Conservation (phyloP, 2,888 invertebrate genomes). For the Zelleria hepariella region DNA sequence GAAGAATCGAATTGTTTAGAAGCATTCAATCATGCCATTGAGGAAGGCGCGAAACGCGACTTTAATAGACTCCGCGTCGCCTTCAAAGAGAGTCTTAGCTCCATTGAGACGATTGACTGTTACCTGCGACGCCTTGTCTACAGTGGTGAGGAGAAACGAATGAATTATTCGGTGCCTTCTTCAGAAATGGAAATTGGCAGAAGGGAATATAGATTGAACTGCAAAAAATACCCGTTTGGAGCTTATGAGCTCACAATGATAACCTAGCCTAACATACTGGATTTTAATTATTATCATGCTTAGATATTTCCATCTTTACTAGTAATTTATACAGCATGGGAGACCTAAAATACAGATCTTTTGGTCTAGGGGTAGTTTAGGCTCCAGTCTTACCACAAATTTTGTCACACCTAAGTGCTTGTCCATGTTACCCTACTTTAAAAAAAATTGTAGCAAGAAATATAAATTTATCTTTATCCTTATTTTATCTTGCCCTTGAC, state of each 20-base stretch:
- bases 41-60: constrained; percentile 62
- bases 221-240: not conserved
- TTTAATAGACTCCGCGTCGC: constrained; percentile 70
- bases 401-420: too few relatives aligned
- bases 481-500: too few relatives aligned
- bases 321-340: too few relatives aligned
- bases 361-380: too few relatives aligned
- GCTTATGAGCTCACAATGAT: not conserved
- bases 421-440: too few relatives aligned
- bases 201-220: not conserved
- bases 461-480: too few relatives aligned
- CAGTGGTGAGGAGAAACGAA: not conserved
- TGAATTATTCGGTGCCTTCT: constrained; percentile 2
- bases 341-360: too few relatives aligned
- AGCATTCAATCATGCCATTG: constrained; percentile 66
- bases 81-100: constrained; percentile 50
- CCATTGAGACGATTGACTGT: constrained; percentile 39
- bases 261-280: too few relatives aligned
- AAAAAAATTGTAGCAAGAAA: too few relatives aligned
- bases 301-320: too few relatives aligned
- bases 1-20: constrained; percentile 59
- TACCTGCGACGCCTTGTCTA: constrained; percentile 30
- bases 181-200: not conserved
- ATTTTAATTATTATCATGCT: too few relatives aligned
- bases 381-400: too few relatives aligned